Conservation (phyloP, 1,140 invertebrate genomes). For the Phocides pigmalion region DNA sequence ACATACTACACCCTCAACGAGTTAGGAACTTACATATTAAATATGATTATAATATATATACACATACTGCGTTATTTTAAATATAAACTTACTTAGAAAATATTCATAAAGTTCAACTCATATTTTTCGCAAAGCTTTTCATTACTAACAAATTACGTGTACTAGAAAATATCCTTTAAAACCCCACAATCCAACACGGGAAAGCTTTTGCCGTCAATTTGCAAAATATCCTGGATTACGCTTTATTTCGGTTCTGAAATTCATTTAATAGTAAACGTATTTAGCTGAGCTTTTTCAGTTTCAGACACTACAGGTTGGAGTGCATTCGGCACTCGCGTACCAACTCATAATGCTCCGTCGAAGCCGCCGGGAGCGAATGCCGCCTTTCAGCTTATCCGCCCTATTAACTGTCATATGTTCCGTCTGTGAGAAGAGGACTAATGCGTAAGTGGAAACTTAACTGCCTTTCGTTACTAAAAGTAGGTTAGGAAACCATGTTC, state of each 20-base stretch:
- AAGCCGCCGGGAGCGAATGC: background rate
- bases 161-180: constrained; percentile 21
- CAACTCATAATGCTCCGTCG: background rate
- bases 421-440: too few relatives aligned
- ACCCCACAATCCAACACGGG: constrained; percentile 1
- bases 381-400: background rate
- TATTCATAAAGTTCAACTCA: background rate
- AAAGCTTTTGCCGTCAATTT: constrained; percentile 22
- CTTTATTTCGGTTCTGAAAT: constrained; percentile 21
- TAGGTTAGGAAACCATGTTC: too few relatives aligned
- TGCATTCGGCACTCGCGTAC: constrained; percentile 8
- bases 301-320: constrained; percentile 1
- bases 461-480: too few relatives aligned
- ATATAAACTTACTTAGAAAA: background rate
- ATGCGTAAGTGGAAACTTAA: too few relatives aligned
- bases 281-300: constrained; percentile 14
- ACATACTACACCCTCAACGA: too few relatives aligned
- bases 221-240: constrained; percentile 24
- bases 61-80: too few relatives aligned
- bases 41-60: too few relatives aligned
- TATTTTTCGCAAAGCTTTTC: background rate
- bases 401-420: too few relatives aligned
- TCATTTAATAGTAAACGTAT: constrained; percentile 20
- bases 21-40: too few relatives aligned
- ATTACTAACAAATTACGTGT: constrained; percentile 14